Evolutionary conservation across 2,888 invertebrate genomes (phyloP), one percentile per base, ranked within the genome.

Genomic region (Harpalus rufipes): DNA sequence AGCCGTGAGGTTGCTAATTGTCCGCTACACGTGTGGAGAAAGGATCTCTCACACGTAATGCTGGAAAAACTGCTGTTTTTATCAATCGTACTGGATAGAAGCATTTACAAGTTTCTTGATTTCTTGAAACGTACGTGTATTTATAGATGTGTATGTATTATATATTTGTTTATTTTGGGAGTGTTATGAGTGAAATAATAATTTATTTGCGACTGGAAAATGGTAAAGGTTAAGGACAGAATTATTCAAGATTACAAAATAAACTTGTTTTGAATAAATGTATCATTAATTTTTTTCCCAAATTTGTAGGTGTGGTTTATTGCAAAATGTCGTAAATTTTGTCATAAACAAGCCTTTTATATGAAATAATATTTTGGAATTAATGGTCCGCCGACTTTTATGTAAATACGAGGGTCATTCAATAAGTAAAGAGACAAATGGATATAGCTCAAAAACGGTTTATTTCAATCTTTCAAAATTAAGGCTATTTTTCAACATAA

Each of bases 1-100:
- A 21, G 25, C 18, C 7, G 25, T 21, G 10, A 63, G 63, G 63
- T 25, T 63, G 63, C 63, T 63, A 63, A 63, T 63, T 59, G 59
- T 14, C 10, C 14, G n/a, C 44, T 14, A 59, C 14, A 59, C 44
- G 44, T 51, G 44, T 51, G 44, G 44, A 8, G 44, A 51, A 51
- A 51, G 44, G 44, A 51, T 51, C 8, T 12, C 44, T 51, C 10
- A 51, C 10, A 51, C 44, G 44, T 51, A 61, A 61, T 8, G 59
- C 59, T 61, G 59, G 16, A 61, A 61, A 18, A 16, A 61, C 59
- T 7, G 16, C 59, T 61, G 59, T 18, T 14, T 61, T 61, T 61
- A 18, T 61, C 44, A 12, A 8, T 10, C 32, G 5, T 32, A 12
- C 44, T 51, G 44, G 12, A 32, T n/a, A 56, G n/a, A 56, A 56